Evolutionary conservation across 2,797 vertebrate genomes (phyloP).

Genomic region (Enoplosus armatus): DNA sequence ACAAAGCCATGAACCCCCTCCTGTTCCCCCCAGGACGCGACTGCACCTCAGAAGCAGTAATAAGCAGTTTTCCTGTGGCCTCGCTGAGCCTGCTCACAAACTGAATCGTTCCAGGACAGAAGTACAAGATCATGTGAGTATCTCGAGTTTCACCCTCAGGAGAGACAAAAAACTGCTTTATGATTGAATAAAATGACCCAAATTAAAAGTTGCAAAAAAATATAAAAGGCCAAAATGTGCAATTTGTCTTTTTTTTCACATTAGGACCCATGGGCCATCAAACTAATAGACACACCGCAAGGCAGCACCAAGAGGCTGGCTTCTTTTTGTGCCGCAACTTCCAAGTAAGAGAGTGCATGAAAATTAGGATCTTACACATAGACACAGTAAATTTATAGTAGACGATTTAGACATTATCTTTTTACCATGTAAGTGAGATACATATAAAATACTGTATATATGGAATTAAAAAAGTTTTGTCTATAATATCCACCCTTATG

Average conservation of each 20-base stretch:
- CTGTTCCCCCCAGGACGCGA: slow-evolving; percentile 65
- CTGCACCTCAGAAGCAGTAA: accelerated
- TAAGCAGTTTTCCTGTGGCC: slow-evolving; percentile 42
- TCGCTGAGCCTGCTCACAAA: slow-evolving; percentile 4
- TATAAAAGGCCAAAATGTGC: slow-evolving; percentile 13
- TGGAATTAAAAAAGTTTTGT: background rate
- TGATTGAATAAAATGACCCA: background rate
- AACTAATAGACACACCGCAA: slow-evolving; percentile 68
- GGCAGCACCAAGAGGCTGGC: slow-evolving; percentile 77
- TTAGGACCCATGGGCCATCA: slow-evolving; percentile 75
- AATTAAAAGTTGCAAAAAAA: background rate
- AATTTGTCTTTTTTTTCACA: slow-evolving; percentile 1
- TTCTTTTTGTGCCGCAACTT: slow-evolving; percentile 64
- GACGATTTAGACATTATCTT: background rate
- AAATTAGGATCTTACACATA: background rate
- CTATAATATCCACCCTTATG: background rate
- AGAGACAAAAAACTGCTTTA: slow-evolving; percentile 18
- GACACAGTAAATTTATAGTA: background rate
- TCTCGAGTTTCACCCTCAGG: background rate
- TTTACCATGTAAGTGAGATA: background rate
- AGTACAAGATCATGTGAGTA: slow-evolving; percentile 68
- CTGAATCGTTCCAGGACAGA: slow-evolving; percentile 65
- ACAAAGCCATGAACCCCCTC: slow-evolving; percentile 56
- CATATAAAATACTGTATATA: background rate
- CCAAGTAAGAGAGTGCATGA: slow-evolving; percentile 65